phyloP scores from a whole-genome alignment of 2,888 invertebrate species.

The Thymelicus lineola region DNA sequence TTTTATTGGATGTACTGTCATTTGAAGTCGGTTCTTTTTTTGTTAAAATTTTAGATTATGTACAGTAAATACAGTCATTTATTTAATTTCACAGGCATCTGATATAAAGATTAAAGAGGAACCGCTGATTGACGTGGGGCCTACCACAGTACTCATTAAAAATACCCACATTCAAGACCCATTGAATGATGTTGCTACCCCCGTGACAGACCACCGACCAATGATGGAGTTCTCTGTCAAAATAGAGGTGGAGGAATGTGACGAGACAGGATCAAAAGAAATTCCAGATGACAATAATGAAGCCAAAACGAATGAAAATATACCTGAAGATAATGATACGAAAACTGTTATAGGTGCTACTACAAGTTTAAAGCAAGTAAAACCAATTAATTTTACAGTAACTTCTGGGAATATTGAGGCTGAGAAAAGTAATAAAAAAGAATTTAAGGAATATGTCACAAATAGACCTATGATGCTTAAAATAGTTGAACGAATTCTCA shows the following conservation, averaged over 20 bases:
- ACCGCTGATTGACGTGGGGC: conserved; percentile 20
- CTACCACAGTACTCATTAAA: background rate
- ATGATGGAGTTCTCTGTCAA: conserved; percentile 46
- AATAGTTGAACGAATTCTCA: conserved; percentile 36
- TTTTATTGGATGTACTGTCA: too few relatives aligned
- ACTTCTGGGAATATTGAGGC: background rate
- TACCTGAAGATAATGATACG: background rate
- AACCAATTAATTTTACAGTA: background rate
- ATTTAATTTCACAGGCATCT: background rate
- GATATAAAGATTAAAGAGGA: conserved; percentile 35
- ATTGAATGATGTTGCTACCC: conserved; percentile 31
- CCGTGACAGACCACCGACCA: background rate
- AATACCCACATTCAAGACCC: background rate
- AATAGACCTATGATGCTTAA: conserved; percentile 40
- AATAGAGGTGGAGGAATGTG: conserved; percentile 48
- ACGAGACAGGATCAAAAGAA: conserved; percentile 27
- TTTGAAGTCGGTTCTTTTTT: too few relatives aligned
- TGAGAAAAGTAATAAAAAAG: background rate
- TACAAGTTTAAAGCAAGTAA: background rate
- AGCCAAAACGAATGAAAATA: conserved; percentile 3
- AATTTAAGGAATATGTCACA: conserved; percentile 19
- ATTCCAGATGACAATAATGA: background rate
- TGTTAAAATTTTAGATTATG: too few relatives aligned
- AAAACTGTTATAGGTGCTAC: conserved; percentile 4
- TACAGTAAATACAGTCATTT: background rate